Percentiles rank a stretch among this genome's conserved stretches.
phyloP scores from a whole-genome alignment of 92 coral and sea anemone genomes.

The Nematostella vectensis region DNA sequence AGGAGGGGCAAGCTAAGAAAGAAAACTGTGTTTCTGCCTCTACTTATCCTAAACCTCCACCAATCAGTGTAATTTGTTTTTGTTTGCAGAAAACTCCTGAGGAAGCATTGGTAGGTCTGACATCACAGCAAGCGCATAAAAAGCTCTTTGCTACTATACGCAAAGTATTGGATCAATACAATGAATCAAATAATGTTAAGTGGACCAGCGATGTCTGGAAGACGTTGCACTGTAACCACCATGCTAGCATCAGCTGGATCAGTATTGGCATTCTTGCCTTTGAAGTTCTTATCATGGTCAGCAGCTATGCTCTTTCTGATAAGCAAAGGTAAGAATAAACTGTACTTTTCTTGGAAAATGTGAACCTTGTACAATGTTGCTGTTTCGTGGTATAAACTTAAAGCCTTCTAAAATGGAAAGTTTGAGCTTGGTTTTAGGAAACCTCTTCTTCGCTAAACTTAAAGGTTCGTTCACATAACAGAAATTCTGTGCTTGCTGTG shows the following conservation, averaged over 20 bases:
- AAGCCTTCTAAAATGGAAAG: too few relatives aligned
- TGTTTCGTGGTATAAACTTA: too few relatives aligned
- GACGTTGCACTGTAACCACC: slow-evolving; percentile 42
- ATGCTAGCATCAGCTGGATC: slow-evolving; percentile 70
- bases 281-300: slow-evolving; percentile 56
- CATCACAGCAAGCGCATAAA: slow-evolving; percentile 85
- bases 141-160: slow-evolving; percentile 58
- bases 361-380: background rate
- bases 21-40: too few relatives aligned
- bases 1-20: too few relatives aligned
- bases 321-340: slow-evolving; percentile 28
- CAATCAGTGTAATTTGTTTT: too few relatives aligned
- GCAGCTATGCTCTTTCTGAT: slow-evolving; percentile 43
- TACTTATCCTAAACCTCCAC: too few relatives aligned
- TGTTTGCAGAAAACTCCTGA: slow-evolving; percentile 17
- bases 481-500: too few relatives aligned
- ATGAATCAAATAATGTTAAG: slow-evolving; percentile 26
- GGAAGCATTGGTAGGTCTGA: slow-evolving; percentile 41
- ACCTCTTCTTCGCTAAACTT: too few relatives aligned
- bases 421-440: too few relatives aligned
- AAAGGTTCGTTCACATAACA: too few relatives aligned
- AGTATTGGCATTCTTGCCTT: slow-evolving; percentile 50
- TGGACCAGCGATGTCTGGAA: slow-evolving; percentile 67
- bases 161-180: slow-evolving; percentile 56
- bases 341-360: background rate